phyloP scores from a whole-genome alignment of 2,797 vertebrate genomes.

The Cetoscarus ocellatus region DNA sequence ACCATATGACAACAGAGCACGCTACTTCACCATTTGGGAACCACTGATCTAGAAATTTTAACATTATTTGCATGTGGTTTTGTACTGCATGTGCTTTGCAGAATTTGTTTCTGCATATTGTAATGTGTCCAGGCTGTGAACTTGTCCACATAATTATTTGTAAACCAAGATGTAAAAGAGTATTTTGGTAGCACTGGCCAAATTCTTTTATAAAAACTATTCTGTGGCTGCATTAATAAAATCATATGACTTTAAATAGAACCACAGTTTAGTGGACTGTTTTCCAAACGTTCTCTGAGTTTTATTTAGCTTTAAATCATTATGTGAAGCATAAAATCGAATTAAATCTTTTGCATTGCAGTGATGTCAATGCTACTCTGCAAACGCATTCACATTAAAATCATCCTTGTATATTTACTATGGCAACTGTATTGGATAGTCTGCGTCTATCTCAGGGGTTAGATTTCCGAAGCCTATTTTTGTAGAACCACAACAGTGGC shows the following conservation, averaged over 20 bases:
- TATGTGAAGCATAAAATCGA: background rate
- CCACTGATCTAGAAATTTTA: no score
- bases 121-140: background rate
- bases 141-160: background rate
- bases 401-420: background rate
- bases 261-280: background rate
- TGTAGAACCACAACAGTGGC: constrained; percentile 1
- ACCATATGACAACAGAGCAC: no score
- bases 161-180: background rate
- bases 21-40: no score
- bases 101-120: background rate
- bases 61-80: background rate
- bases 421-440: background rate
- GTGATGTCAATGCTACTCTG: background rate
- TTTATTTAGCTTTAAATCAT: background rate
- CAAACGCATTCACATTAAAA: background rate
- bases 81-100: background rate
- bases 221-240: background rate
- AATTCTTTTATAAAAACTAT: background rate
- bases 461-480: constrained; percentile 7
- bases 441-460: background rate
- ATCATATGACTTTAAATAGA: background rate
- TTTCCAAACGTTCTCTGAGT: background rate
- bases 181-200: background rate
- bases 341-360: background rate